phyloP scores from a whole-genome alignment of 2,888 invertebrate species.

The Cybosia mesomella region DNA sequence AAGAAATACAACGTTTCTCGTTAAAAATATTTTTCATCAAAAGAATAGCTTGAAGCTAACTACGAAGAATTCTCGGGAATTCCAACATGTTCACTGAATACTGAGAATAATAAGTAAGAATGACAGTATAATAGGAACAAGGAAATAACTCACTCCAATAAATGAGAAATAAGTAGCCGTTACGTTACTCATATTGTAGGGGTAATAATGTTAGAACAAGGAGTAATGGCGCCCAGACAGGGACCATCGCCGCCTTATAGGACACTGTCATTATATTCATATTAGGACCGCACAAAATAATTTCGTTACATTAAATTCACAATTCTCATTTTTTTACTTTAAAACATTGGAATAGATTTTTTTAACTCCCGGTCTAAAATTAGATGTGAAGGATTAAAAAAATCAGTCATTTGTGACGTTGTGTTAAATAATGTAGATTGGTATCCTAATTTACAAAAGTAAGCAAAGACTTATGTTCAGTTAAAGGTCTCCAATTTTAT shows the following conservation, averaged over 20 bases:
- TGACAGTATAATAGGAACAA: slow-evolving; percentile 27
- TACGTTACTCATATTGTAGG: slow-evolving; percentile 42
- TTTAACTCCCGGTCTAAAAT: not conserved
- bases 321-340: not conserved
- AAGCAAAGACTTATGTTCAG: slow-evolving; percentile 17
- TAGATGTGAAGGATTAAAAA: not conserved
- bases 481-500: slow-evolving; percentile 30
- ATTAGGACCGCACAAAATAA: slow-evolving; percentile 36
- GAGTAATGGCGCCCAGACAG: slow-evolving; percentile 49
- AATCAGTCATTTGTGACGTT: not conserved
- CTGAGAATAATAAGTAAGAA: slow-evolving; percentile 23
- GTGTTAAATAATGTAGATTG: not conserved
- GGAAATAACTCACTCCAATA: slow-evolving; percentile 44
- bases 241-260: slow-evolving; percentile 31
- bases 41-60: not conserved
- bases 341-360: not conserved
- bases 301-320: slow-evolving; percentile 21
- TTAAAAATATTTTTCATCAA: slow-evolving; percentile 2
- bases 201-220: slow-evolving; percentile 49
- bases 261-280: slow-evolving; percentile 47
- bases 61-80: not conserved
- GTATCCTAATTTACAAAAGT: slow-evolving; percentile 16
- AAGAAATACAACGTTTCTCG: not conserved
- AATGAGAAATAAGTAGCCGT: slow-evolving; percentile 50
- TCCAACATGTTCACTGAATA: slow-evolving; percentile 15